Base-by-base conservation (phyloP, 30 jellyfish, hydroid and myxozoan genomes). In the Morbakka virulenta region DNA sequence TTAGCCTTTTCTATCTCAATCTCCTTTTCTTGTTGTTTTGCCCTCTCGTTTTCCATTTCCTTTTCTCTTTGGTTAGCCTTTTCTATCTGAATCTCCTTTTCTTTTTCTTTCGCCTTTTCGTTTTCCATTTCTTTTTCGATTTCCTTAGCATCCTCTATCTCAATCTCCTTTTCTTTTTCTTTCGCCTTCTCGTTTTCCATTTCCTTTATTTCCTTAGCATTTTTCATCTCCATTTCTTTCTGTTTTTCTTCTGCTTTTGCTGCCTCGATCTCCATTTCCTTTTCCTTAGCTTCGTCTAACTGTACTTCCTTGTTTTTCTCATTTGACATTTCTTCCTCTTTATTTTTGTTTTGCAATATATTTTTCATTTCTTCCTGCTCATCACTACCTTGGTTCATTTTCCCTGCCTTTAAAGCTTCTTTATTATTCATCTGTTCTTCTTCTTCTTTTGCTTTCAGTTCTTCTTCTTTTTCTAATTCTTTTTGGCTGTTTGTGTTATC, bases 341-440 rank as follows among this genome's bases (percentile, higher is more conserved):
- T 27, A 32, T 50, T 50, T 32, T 64, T 76, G 2, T 67, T 52
- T 79, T 79, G 79, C 22, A 64, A 26, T 13, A 21, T 67, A 32
- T 67, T 66, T 35, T 53, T 65, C 2, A 64, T 50, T 4, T 79
- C 48, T 4, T 77, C 22, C 2, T 53, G 76, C 34, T 65, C 53
- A n/a, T 63, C 35, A 2, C 63, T 76, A 28, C 65, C 87, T 14
- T 13, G 51, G 30, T 76, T 76, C 1, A 76, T 62, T 53, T 69
- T 62, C 0, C 62, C 53, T 61, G 63, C 65, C 22, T 76, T 79
- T 35, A 28, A 35, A 36, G 63, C 87, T 36, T 22, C 65, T 22
- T 72, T 27, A 2, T 33, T 76, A 49, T 26, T 67, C 0, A 32
- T 2, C 14, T 69, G 82, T 69, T 79, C 26, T 2, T 24, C 32